Percentiles rank a stretch among this genome's conserved stretches.
Conservation (phyloP, 2,888 invertebrate genomes). For the Drosophila paracracens region DNA sequence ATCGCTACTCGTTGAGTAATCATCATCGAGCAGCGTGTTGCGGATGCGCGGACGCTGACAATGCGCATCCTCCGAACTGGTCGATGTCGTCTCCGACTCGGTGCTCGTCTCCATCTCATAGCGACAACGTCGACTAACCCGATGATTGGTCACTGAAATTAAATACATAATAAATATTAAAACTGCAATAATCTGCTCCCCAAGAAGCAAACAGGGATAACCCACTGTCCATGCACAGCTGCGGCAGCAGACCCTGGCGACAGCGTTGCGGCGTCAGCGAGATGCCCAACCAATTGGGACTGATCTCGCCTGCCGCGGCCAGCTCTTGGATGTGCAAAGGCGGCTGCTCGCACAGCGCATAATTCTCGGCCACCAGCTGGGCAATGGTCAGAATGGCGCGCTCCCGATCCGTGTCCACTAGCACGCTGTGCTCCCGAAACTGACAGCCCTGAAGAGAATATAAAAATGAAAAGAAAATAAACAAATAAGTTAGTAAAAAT, state of each 20-base stretch:
- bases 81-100: slow-evolving; percentile 82
- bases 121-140: slow-evolving; percentile 67
- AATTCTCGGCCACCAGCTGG: slow-evolving; percentile 83
- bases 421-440: slow-evolving; percentile 90
- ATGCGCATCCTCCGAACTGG: slow-evolving; percentile 71
- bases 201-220: background rate
- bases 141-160: slow-evolving; percentile 68
- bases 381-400: slow-evolving; percentile 87
- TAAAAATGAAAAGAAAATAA: background rate
- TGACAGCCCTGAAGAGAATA: slow-evolving; percentile 88
- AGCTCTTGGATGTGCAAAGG: slow-evolving; percentile 72
- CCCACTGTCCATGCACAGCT: slow-evolving; percentile 76
- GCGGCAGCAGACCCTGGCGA: slow-evolving; percentile 83
- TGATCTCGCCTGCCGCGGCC: slow-evolving; percentile 63
- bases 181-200: background rate
- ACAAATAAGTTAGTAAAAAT: background rate
- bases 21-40: slow-evolving; percentile 44
- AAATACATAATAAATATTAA: background rate
- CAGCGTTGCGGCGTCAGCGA: slow-evolving; percentile 83
- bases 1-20: slow-evolving; percentile 83
- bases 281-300: slow-evolving; percentile 82
- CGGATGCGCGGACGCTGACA: slow-evolving; percentile 54
- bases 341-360: slow-evolving; percentile 80
- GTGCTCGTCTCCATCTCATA: slow-evolving; percentile 81
- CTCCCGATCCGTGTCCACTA: slow-evolving; percentile 88